Evolutionary conservation across 2,888 invertebrate species (phyloP), one percentile per base, ranked within the genome.

Genomic region (Hirtodrosophila confusa): DNA sequence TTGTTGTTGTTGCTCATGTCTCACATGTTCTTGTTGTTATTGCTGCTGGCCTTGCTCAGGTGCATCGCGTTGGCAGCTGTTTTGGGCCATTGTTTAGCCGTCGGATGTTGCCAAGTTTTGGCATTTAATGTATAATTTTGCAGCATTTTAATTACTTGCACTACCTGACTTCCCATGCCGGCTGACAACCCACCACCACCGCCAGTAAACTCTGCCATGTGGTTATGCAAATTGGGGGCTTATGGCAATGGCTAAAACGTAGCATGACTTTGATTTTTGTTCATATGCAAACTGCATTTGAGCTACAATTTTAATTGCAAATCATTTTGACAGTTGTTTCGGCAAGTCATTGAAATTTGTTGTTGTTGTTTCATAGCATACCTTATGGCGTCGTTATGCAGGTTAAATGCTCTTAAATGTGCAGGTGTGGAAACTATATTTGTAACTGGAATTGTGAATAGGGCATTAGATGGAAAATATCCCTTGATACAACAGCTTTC

Each of bases 81-180:
- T 82, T 75, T 64, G 69, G 66, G 65, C 64, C 86, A 85, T 83
- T 83, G 82, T 83, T 83, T 66, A 62, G 76, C 61, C 70, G 82
- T 85, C 82, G 87, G 87, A 83, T 87, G 87, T 85, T 57, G 79
- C 73, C 86, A 73, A 87, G 69, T 83, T 84, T 73, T 65, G 44
- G 69, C 55, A 80, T 85, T 85, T 85, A 83, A 83, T 83, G 87
- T 78, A 87, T 87, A 87, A 87, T 87, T 83, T 86, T 80, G 82
- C 57, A 63, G 74, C 79, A 80, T 87, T 83, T 83, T 87, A 83
- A 85, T 76, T 82, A 78, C 78, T 60, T 77, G 74, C 57, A 41
- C 54, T 62, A 49, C 54, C 17, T 9, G 4, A 0, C 35, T n/a
- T 8, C 37, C 1, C 12, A 5, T 6, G 5, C 27, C 27, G 0